These are phyloP conservation scores for Lacerta agilis DNA, from an alignment of 2,797 vertebrate species.

Conservation along the genomic window DNA sequence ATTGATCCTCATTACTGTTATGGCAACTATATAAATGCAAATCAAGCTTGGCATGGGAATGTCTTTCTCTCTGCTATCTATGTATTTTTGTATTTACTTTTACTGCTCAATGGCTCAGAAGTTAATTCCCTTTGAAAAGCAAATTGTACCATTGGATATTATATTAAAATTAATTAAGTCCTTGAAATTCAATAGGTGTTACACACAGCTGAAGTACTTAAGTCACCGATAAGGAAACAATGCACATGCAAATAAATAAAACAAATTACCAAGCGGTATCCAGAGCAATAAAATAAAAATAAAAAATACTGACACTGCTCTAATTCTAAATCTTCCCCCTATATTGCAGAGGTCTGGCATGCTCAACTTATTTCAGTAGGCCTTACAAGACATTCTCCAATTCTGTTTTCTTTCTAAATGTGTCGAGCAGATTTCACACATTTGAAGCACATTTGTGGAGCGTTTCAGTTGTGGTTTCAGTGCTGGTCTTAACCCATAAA, in stretches of 20 bases:
- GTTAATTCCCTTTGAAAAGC: conserved; percentile 37
- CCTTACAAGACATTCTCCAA: neutral
- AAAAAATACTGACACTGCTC: conserved; percentile 12
- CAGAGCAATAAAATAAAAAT: neutral
- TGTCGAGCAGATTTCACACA: neutral
- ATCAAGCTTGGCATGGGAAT: neutral
- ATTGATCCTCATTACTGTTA: conserved; percentile 37
- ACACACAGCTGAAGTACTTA: conserved; percentile 34
- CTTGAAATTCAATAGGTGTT: conserved; percentile 26
- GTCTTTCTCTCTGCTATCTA: conserved; percentile 11
- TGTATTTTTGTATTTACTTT: conserved; percentile 26
- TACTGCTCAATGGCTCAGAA: conserved; percentile 17
- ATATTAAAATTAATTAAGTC: conserved; percentile 44
- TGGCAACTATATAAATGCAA: conserved; percentile 40
- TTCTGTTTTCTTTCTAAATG: neutral
- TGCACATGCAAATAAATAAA: conserved; percentile 22
- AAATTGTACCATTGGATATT: conserved; percentile 24
- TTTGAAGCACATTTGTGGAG: neutral
- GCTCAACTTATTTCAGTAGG: neutral
- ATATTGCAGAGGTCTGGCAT: neutral
- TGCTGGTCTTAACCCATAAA: no score
- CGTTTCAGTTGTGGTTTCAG: neutral
- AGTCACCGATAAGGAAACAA: conserved; percentile 33
- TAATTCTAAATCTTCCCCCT: conserved; percentile 7
- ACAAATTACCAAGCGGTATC: neutral